phyloP scores from a whole-genome alignment of 2,888 invertebrate genomes.

The Lycaena phlaeas region DNA sequence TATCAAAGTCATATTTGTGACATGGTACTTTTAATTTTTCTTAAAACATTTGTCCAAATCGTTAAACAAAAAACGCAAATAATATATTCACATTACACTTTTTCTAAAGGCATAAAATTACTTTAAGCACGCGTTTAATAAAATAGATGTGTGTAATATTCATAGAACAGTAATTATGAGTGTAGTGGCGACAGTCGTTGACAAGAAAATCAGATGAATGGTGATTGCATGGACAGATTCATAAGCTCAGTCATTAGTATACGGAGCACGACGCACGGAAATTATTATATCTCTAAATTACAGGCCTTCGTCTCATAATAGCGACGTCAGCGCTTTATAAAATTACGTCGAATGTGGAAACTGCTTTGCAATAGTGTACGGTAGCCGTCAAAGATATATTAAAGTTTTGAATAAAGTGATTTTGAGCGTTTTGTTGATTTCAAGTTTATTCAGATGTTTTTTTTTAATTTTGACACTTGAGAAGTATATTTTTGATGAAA shows the following conservation, averaged over 20 bases:
- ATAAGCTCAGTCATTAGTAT: background rate
- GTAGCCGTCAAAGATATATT: background rate
- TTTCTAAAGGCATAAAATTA: too few species aligned
- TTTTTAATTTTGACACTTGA: too few species aligned
- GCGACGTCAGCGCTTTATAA: background rate
- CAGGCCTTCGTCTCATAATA: background rate
- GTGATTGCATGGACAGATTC: background rate
- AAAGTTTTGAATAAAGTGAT: too few species aligned
- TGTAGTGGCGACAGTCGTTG: background rate
- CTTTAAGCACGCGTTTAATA: background rate
- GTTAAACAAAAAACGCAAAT: too few species aligned
- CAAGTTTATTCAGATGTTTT: too few species aligned
- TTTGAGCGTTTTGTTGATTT: too few species aligned
- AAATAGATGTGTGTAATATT: background rate
- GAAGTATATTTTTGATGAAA: too few species aligned
- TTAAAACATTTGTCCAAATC: too few species aligned
- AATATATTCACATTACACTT: too few species aligned
- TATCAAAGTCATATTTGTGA: too few species aligned
- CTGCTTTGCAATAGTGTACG: background rate
- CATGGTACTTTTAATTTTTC: too few species aligned
- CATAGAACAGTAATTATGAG: too few species aligned
- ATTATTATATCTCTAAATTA: slow-evolving; percentile 1
- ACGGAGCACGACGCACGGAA: slow-evolving; percentile 2
- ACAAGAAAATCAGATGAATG: background rate
- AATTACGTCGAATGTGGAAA: background rate